Evolutionary conservation across 2,113 vertebrate genomes (phyloP), one percentile per base, ranked within the genome.

Genomic region (Cyprinodon tularosa): DNA sequence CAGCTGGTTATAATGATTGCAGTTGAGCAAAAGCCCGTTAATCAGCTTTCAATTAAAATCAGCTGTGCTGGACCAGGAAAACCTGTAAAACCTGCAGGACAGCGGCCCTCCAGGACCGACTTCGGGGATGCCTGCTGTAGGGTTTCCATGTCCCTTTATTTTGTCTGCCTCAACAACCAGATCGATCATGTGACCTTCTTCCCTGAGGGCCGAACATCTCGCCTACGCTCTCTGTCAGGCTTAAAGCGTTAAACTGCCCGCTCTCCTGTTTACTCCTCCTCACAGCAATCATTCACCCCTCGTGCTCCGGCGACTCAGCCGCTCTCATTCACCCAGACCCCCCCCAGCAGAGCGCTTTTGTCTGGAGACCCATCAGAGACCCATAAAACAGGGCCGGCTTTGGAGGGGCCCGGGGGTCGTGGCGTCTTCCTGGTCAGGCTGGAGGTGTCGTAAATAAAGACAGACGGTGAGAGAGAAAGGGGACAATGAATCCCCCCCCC

Each of bases 391-490:
- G 37, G 57, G 83, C 76, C 57, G 59, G 75, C 53, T 62, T 44
- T 38, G 53, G 77, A 80, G 76, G 62, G 72, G 68, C 81, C 80
- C 78, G 66, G 78, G 77, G 87, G 90, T 93, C 84, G 80, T 45
- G 8, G 71, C 60, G 40, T 73, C 84, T 89, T 90, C 84, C 82
- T 44, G 84, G 80, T 86, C 81, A 68, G 84, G 82, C 84, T 76
- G 78, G 81, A 89, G 86, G 81, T 86, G 78, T 84, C 87, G 90
- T 94, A 94, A 94, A 94, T 92, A 90, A 87, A 82, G 78, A 74
- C 15, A 88, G 80, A 89, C 78, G 77, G 84, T 74, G 76, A 62
- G 66, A 77, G 72, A 78, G 84, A 82, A 75, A 76, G 76, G 80
- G 89, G 88, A 90, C 87, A 93, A 90, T 85, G 75, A 80, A 69